Conservation (phyloP, 92 coral and sea anemone genomes). For the Hydrozoanthus gracilis region DNA sequence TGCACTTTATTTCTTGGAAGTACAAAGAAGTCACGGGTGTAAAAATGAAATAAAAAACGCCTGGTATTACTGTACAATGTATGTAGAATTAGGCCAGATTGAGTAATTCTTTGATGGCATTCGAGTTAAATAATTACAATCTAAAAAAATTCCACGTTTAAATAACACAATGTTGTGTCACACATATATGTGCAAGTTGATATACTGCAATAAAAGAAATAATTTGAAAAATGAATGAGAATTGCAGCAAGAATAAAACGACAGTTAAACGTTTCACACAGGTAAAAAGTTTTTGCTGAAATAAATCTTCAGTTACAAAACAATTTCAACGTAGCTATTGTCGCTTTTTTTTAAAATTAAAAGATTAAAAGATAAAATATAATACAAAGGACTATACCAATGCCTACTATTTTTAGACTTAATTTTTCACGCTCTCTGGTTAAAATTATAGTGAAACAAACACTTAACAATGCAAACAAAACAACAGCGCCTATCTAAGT, state of each 20-base stretch:
- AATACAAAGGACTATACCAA: no score
- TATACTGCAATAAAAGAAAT: neutral
- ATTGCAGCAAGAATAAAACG: neutral
- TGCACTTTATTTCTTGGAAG: conserved; percentile 36
- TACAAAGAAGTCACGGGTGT: conserved; percentile 37
- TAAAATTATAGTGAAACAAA: no score
- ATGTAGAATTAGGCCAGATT: neutral
- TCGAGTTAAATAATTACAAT: conserved; percentile 3
- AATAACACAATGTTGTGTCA: conserved; percentile 12
- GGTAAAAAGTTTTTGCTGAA: neutral
- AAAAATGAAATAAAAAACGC: neutral
- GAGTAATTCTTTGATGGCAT: neutral
- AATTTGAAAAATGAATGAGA: neutral
- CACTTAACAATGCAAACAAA: no score
- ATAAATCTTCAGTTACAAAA: neutral
- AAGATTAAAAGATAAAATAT: no score
- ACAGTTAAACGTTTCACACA: neutral
- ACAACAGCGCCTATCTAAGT: no score
- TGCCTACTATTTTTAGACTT: no score
- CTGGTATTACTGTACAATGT: conserved; percentile 14
- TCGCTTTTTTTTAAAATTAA: no score
- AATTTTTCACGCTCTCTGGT: no score
- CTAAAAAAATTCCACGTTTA: conserved; percentile 8
- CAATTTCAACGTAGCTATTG: neutral
- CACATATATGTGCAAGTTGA: neutral